phyloP scores from a whole-genome alignment of 2,888 invertebrate genomes.

The Amphipoea oculea region DNA sequence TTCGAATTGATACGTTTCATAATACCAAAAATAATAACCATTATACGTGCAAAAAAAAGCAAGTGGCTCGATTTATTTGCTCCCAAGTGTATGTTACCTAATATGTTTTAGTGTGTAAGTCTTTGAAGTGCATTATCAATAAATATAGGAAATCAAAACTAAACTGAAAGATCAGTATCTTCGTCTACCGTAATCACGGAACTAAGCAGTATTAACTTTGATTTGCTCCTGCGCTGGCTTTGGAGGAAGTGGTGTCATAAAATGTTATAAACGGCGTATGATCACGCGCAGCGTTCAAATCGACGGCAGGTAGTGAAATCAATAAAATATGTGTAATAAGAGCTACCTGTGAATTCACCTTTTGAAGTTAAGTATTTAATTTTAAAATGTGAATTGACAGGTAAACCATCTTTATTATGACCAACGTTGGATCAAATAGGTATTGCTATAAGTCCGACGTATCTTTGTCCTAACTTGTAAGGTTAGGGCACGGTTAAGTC shows the following conservation, averaged over 20 bases:
- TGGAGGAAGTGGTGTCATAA: conserved; percentile 16
- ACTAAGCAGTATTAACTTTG: not conserved
- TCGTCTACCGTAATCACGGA: not conserved
- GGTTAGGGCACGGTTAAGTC: not conserved
- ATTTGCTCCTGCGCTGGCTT: conserved; percentile 1
- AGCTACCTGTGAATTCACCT: not conserved
- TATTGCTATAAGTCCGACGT: not conserved
- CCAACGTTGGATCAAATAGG: not conserved
- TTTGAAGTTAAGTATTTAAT: not conserved
- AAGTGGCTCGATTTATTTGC: too few relatives aligned
- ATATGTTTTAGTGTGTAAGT: too few relatives aligned
- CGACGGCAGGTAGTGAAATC: not conserved
- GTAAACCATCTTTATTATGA: not conserved
- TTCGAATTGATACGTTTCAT: too few relatives aligned
- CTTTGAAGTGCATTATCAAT: too few relatives aligned
- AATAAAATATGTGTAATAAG: not conserved
- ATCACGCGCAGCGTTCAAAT: not conserved
- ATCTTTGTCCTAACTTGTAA: not conserved
- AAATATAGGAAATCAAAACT: not conserved
- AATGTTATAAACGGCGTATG: conserved; percentile 7
- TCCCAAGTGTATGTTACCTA: too few relatives aligned
- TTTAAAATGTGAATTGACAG: not conserved
- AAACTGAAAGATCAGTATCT: not conserved
- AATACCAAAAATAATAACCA: too few relatives aligned
- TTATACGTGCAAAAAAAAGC: too few relatives aligned